Evolutionary conservation across 2,113 vertebrate species (phyloP).

Genomic region (Stigmatopora argus): DNA sequence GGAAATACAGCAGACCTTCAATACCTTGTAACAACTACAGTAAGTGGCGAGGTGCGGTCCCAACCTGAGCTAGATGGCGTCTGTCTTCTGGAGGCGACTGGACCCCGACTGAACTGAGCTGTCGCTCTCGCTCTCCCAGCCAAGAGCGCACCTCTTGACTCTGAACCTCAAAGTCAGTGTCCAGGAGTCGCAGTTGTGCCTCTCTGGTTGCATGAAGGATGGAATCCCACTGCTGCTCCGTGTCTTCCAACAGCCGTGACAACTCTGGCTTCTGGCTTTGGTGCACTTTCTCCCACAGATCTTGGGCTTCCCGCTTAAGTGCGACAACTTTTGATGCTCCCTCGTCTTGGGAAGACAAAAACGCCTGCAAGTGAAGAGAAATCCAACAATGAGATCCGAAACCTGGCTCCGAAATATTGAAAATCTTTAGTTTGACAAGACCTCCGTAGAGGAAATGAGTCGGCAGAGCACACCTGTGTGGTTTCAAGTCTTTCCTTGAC

Average conservation of each 20-base stretch:
- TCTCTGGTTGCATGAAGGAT: constrained; percentile 36
- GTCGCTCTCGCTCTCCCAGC: constrained; percentile 51
- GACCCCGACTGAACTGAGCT: constrained; percentile 35
- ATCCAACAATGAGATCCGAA: neutral
- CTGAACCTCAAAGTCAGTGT: constrained; percentile 50
- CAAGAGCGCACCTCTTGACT: constrained; percentile 43
- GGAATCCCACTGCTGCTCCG: constrained; percentile 57
- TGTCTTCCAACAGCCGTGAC: constrained; percentile 14
- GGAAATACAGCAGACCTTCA: neutral
- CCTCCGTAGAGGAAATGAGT: too few relatives aligned
- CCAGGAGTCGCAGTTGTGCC: constrained; percentile 35
- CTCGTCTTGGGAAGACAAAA: constrained; percentile 35
- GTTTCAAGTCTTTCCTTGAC: constrained; percentile 34
- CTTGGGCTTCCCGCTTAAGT: constrained; percentile 34
- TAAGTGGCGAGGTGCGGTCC: too few relatives aligned
- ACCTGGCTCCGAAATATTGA: too few relatives aligned
- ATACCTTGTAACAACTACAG: too few relatives aligned
- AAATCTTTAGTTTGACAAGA: too few relatives aligned
- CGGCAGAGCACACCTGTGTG: constrained; percentile 45
- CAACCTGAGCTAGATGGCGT: constrained; percentile 46
- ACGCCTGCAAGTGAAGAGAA: constrained; percentile 26
- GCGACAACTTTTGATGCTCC: constrained; percentile 47
- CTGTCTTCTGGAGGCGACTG: constrained; percentile 33
- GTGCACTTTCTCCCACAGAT: constrained; percentile 43
- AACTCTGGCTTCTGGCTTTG: constrained; percentile 39